Evolutionary conservation across 2,113 vertebrate genomes (phyloP).

Genomic region (Orientallactaga bullata): DNA sequence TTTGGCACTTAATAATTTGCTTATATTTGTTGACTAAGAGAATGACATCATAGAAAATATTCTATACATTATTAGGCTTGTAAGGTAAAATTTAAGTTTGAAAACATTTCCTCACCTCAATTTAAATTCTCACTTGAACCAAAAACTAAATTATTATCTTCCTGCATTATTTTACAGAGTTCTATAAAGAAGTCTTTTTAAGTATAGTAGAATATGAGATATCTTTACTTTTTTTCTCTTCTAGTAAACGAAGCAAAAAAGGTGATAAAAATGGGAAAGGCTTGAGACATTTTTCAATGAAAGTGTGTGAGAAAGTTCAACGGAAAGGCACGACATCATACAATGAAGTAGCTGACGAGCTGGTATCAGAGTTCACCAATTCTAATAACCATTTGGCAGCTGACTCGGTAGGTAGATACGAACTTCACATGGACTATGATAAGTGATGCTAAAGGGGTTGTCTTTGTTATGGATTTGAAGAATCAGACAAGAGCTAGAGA

Average conservation of each 20-base stretch:
- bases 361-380: conserved; percentile 92
- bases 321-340: conserved; percentile 94
- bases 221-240: conserved; percentile 71
- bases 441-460: not conserved
- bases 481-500: not conserved
- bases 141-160: not conserved
- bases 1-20: not conserved
- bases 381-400: conserved; percentile 89
- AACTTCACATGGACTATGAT: not conserved
- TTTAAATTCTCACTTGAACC: conserved; percentile 6
- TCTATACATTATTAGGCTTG: conserved; percentile 23
- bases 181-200: conserved; percentile 35
- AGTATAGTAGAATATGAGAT: conserved; percentile 18
- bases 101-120: conserved; percentile 36
- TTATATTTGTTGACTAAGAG: conserved; percentile 20
- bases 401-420: conserved; percentile 89
- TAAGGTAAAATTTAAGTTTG: conserved; percentile 58
- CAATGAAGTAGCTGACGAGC: conserved; percentile 94
- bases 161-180: not conserved
- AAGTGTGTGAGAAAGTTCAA: conserved; percentile 95
- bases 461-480: not conserved
- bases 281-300: conserved; percentile 94
- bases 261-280: conserved; percentile 95
- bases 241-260: conserved; percentile 92
- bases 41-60: not conserved